Evolutionary conservation across 2,113 vertebrate genomes (phyloP), one percentile per base, ranked within the genome.

Genomic region (Silurus meridionalis): DNA sequence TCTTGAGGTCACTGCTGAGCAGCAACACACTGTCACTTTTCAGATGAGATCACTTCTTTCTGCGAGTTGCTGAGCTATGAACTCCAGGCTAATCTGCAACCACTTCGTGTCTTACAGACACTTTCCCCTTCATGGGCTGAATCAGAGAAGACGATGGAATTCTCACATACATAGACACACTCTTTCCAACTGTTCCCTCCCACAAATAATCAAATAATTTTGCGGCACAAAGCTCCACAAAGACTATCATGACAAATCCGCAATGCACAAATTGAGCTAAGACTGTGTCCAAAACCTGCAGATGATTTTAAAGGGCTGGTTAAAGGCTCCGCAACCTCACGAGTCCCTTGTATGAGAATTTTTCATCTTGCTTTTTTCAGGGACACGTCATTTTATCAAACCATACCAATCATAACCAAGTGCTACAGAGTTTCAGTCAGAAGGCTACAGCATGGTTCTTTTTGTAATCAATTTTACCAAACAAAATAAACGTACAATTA

Each of bases 21-120:
- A 88, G 90, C 90, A 87, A 90, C 91, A 90, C 84, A 89, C 91
- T 82, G 89, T 87, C 88, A 88, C 90, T 90, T 37, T 91, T 90
- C 91, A 90, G 91, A 95, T 94, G 92, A 94, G 92, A 93, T 94
- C 93, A 93, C 91, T 83, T 83, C 64, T 83, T 83, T 93, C 89
- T 90, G 90, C 89, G 92, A 91, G 92, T 90, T 92, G 91, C 92
- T 93, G 91, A 93, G 92, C 90, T 93, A 91, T 90, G 93, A 92
- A 93, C 92, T 91, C 94, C 93, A 93, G 87, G 89, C 93, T 91
- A 93, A 94, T 94, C 92, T 89, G 84, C 91, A 92, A 91, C 90
- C 89, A 91, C 89, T 93, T 91, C 83, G 86, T 83, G 88, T 91
- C 90, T 90, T 91, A 63, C 52, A 57, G 81, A 83, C 66, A 63